Percentiles rank a stretch among this genome's conserved stretches.
Evolutionary conservation across 2,797 vertebrate species (phyloP).

Genomic region (Neopelma chrysocephalum): DNA sequence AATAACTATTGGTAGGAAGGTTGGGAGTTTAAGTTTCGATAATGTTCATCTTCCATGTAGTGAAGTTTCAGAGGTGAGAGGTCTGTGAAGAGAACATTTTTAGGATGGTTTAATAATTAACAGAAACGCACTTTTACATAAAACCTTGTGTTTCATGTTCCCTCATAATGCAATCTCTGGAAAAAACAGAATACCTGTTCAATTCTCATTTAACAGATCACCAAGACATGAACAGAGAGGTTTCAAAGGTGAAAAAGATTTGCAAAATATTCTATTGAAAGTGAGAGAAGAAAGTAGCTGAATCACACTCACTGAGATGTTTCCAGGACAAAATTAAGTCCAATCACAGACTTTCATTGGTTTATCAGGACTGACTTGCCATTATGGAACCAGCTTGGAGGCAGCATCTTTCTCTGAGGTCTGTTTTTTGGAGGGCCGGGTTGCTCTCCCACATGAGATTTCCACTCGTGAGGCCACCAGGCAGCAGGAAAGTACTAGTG

Average conservation of each 20-base stretch:
- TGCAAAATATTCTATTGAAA: background rate
- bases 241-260: background rate
- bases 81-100: background rate
- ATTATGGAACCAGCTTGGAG: background rate
- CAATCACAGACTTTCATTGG: background rate
- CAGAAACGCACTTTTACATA: background rate
- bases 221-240: background rate
- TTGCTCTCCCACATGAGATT: background rate
- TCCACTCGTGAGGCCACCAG: background rate
- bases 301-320: background rate
- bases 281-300: background rate
- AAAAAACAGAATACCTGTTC: background rate
- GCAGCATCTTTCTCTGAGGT: background rate
- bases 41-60: background rate
- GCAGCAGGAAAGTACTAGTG: background rate
- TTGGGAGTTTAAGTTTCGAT: background rate
- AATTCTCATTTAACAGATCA: background rate
- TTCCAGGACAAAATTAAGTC: background rate
- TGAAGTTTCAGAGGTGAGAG: background rate
- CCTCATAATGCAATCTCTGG: background rate
- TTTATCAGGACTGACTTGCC: background rate
- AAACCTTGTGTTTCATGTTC: background rate
- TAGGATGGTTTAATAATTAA: background rate
- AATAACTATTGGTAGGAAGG: background rate
- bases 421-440: background rate